A percentile compares a stretch with the other conserved stretches of the same genome.
Conservation (phyloP, 1,140 invertebrate species). For the Drosophila azteca region DNA sequence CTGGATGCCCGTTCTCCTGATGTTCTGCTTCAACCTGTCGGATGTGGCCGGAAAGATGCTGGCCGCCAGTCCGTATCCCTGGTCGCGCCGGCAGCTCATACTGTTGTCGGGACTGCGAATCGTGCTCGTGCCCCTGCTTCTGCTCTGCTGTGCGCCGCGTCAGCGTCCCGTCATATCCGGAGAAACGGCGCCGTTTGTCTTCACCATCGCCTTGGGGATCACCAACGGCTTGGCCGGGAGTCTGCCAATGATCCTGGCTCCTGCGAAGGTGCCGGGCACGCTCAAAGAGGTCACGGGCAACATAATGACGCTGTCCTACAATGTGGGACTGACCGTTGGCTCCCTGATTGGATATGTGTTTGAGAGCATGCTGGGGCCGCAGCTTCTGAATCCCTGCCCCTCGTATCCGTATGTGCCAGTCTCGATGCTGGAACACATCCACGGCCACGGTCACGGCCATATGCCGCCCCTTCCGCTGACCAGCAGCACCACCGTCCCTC, state of each 20-base stretch:
- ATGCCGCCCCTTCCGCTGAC: constrained; percentile 54
- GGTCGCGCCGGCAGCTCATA: constrained; percentile 90
- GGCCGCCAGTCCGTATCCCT: constrained; percentile 91
- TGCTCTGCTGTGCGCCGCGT: constrained; percentile 91
- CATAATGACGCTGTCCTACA: constrained; percentile 96
- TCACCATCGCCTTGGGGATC: constrained; percentile 91
- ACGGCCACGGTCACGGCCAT: constrained; percentile 37
- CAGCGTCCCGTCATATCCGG: constrained; percentile 88
- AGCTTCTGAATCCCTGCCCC: constrained; percentile 84
- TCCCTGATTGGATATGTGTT: constrained; percentile 92
- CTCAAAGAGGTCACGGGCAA: constrained; percentile 93
- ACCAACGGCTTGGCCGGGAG: constrained; percentile 95
- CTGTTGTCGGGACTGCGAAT: constrained; percentile 88
- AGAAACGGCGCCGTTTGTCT: constrained; percentile 86
- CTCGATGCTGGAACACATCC: constrained; percentile 55
- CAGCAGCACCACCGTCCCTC: constrained; percentile 47
- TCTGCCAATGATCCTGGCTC: constrained; percentile 95
- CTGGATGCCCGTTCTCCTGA: constrained; percentile 96
- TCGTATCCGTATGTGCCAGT: constrained; percentile 68
- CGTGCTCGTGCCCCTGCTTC: constrained; percentile 91
- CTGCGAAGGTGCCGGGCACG: constrained; percentile 91
- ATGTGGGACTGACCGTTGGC: constrained; percentile 92
- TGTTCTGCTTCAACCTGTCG: constrained; percentile 93
- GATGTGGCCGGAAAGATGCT: constrained; percentile 94
- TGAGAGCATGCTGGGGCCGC: constrained; percentile 89